A percentile compares a stretch with the other conserved stretches of the same genome.
Conservation (phyloP, 2,113 vertebrate genomes). For the Lamprotornis superbus region DNA sequence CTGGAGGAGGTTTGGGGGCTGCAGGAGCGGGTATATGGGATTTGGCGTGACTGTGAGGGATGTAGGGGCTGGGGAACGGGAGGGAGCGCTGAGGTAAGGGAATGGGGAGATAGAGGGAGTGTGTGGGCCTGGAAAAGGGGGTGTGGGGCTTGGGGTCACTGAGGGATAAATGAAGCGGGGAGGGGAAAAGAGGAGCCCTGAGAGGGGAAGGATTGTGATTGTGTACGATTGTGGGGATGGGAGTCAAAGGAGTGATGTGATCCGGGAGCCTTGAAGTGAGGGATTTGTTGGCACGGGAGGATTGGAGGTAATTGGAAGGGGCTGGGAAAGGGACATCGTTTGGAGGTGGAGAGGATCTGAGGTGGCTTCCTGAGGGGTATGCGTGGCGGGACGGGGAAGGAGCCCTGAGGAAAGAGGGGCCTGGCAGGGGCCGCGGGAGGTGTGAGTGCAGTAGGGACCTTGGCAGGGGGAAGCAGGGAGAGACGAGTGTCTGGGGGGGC, state of each 20-base stretch:
- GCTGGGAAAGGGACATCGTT: rapidly evolving
- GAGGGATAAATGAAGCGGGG: background rate
- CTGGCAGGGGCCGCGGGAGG: no score
- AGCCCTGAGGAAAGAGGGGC: background rate
- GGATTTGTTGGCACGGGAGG: no score
- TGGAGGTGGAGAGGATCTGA: background rate
- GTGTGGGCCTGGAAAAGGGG: background rate
- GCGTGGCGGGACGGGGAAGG: rapidly evolving
- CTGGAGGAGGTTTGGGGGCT: background rate
- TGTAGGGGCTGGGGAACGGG: background rate
- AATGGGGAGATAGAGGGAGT: background rate
- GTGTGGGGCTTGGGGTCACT: no score
- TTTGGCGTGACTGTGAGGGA: background rate
- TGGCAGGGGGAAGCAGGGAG: rapidly evolving
- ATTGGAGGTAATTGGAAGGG: background rate
- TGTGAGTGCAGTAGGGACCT: background rate
- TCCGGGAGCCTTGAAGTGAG: background rate
- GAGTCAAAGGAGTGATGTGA: no score
- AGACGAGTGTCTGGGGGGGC: background rate
- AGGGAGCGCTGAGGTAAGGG: background rate
- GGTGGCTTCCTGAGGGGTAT: no score
- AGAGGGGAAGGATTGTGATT: background rate
- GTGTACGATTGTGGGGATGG: no score
- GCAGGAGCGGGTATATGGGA: background rate
- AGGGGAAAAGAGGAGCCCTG: background rate